phyloP scores from a whole-genome alignment of 2,113 vertebrate genomes.

The Cyanoderma ruficeps region DNA sequence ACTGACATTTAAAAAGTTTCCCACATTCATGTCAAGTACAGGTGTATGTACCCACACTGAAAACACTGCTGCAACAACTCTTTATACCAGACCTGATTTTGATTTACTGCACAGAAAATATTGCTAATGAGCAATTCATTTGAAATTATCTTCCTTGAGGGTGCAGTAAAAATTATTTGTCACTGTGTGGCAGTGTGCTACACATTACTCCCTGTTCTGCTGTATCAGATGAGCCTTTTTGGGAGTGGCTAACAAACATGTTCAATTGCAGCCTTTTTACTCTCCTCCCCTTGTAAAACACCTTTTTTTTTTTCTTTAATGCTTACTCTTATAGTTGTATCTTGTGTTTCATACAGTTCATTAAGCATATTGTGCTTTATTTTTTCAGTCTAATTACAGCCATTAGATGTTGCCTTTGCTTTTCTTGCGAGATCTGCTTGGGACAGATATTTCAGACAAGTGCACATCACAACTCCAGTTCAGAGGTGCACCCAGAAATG shows the following conservation, averaged over 20 bases:
- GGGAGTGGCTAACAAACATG: not conserved
- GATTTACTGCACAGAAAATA: not conserved
- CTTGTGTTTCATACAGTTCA: not conserved
- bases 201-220: not conserved
- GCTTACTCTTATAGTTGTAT: not conserved
- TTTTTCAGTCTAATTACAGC: not conserved
- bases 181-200: slow-evolving; percentile 55
- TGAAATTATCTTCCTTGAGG: not conserved
- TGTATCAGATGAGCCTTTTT: not conserved
- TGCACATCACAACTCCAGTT: not conserved
- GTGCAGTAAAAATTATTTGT: slow-evolving; percentile 20
- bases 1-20: not conserved
- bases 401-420: not conserved
- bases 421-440: not conserved
- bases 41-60: not conserved
- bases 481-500: not conserved
- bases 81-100: not conserved
- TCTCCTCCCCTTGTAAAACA: not conserved
- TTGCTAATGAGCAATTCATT: not conserved
- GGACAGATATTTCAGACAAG: not conserved
- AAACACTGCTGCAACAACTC: not conserved
- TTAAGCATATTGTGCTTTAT: not conserved
- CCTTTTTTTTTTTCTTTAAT: not conserved
- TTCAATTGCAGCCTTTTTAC: not conserved
- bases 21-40: not conserved